Evolutionary conservation across 1,140 invertebrate species (phyloP), one percentile per base, ranked within the genome.

Genomic region (Drosophila oshimai): DNA sequence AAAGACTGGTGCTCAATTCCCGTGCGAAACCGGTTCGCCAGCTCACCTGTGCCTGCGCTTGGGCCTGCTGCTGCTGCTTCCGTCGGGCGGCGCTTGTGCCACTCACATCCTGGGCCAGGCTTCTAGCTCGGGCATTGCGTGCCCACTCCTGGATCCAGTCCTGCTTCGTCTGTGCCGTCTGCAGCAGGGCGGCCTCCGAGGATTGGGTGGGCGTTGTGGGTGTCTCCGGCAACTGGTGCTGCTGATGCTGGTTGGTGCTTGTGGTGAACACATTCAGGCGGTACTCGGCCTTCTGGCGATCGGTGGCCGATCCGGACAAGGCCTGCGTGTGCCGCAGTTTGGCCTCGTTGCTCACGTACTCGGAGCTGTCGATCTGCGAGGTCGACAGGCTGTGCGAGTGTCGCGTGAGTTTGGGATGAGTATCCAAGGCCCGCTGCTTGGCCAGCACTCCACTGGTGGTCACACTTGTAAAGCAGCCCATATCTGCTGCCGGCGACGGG

Each of bases 361-460:
- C 93, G 0, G 92, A 93, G 58, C 92, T 91, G 50, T 93, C 93
- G 33, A 93, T 93, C 55, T 93, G 93, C 0, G 93, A 93, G 79
- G 94, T 94, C 2, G 93, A 93, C 65, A 94, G 74, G 58, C 94
- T 94, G 34, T 86, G 80, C 50, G 92, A 92, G 50, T 91, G 91
- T 3, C 92, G 58, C 9, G 74, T 78, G 51, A 78, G 73, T 65
- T 83, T 92, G 64, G 69, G 78, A 70, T 79, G 72, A 0, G 81
- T 74, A 20, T 91, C 87, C 20, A 90, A 46, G 0, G 77, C 76
- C 5, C 77, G 76, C 34, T 91, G 92, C 4, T 92, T 93, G 49
- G 92, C 93, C 49, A 94, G 68, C 17, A 94, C 93, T 0, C 93
- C 93, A n/a, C 93, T 93, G 7, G 93, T 93, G 13, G 93, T 93